These are phyloP conservation scores for Paracentrotus lividus DNA, from an alignment of 53 echinoderm and acorn worm species.

Conservation along the genomic window DNA sequence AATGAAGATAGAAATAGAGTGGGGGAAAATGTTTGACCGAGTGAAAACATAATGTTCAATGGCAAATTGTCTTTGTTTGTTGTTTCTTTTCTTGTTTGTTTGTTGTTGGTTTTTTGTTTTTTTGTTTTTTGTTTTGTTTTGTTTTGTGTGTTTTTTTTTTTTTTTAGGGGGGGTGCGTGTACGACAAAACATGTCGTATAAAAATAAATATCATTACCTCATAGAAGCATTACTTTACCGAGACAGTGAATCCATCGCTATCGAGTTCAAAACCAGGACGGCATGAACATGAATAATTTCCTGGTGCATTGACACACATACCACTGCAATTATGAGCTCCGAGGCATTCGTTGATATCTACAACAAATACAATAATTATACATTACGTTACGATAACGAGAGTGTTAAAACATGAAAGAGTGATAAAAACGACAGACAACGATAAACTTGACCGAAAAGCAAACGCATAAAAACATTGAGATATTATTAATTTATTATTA, in stretches of 20 bases:
- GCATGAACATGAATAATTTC: background rate
- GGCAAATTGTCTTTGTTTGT: background rate
- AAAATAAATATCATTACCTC: background rate
- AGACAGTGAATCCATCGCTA: background rate
- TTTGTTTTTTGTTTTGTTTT: no score
- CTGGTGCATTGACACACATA: background rate
- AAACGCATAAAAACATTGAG: background rate
- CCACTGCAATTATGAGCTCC: background rate
- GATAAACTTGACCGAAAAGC: background rate
- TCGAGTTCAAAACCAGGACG: background rate
- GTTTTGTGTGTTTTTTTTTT: no score
- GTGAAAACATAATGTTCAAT: background rate
- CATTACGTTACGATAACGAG: no score
- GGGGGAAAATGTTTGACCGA: no score
- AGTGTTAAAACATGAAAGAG: no score
- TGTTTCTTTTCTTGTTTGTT: no score
- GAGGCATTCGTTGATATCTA: constrained; percentile 21
- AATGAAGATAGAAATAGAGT: no score
- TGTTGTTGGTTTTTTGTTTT: background rate
- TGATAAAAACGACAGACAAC: background rate
- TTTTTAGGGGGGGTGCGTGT: no score
- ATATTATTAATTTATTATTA: background rate
- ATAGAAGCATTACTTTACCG: background rate
- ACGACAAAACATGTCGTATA: background rate
- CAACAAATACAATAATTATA: no score